These are phyloP conservation scores for Hippoglossus hippoglossus DNA, from an alignment of 2,797 vertebrate species.

Conservation along the genomic window DNA sequence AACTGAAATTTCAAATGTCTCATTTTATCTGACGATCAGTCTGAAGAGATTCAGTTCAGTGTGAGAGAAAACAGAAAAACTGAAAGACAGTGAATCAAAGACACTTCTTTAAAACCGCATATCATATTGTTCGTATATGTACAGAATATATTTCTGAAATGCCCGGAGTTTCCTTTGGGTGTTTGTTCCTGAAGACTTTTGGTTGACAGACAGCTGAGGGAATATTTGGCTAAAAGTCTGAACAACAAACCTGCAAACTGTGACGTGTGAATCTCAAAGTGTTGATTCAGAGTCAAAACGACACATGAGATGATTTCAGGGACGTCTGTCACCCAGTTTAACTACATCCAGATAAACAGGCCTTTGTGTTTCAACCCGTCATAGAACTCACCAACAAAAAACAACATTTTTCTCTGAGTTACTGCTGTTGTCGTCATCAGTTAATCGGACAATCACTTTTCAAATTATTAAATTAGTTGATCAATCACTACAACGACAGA, in stretches of 20 bases:
- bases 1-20: no score
- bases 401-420: no score
- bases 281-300: background rate
- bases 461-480: no score
- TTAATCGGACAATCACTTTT: no score
- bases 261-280: background rate
- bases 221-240: constrained; percentile 53
- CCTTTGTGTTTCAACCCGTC: no score
- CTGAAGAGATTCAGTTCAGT: background rate
- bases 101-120: background rate
- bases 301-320: background rate
- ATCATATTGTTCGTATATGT: background rate
- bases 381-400: no score
- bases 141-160: constrained; percentile 8
- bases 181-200: constrained; percentile 54
- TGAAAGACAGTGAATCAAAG: no score
- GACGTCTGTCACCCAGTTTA: no score
- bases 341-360: no score
- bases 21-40: no score
- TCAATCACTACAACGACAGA: no score
- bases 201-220: constrained; percentile 36
- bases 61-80: background rate
- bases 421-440: no score
- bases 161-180: constrained; percentile 23
- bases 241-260: constrained; percentile 50